Evolutionary conservation across 2,888 invertebrate species (phyloP).

Genomic region (Xanthostigma xanthostigma): DNA sequence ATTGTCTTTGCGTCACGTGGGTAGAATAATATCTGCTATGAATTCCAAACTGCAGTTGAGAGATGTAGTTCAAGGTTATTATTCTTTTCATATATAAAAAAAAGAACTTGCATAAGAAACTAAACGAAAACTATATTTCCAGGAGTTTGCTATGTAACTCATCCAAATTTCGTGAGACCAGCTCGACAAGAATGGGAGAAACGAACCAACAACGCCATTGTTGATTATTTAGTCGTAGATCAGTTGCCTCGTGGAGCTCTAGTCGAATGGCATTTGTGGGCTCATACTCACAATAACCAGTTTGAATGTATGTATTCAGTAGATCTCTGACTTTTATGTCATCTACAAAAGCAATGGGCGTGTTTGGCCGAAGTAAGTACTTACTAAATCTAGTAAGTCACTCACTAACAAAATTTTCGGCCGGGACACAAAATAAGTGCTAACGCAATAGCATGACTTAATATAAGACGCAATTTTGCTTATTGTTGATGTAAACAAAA

Average conservation of each 20-base stretch:
- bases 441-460: too few relatives aligned
- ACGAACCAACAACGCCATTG: slow-evolving; percentile 71
- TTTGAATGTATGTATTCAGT: slow-evolving; percentile 59
- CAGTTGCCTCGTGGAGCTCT: slow-evolving; percentile 64
- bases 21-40: slow-evolving; percentile 67
- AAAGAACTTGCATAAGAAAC: neutral
- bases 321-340: neutral
- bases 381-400: too few relatives aligned
- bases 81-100: neutral
- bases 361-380: too few relatives aligned
- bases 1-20: slow-evolving; percentile 69
- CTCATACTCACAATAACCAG: slow-evolving; percentile 71
- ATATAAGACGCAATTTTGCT: too few relatives aligned
- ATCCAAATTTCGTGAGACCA: slow-evolving; percentile 50
- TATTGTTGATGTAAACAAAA: too few relatives aligned
- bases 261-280: slow-evolving; percentile 91
- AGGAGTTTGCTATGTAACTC: slow-evolving; percentile 77
- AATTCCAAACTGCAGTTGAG: slow-evolving; percentile 62
- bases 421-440: too few relatives aligned
- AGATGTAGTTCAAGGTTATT: slow-evolving; percentile 58
- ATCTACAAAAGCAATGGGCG: too few relatives aligned
- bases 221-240: slow-evolving; percentile 73
- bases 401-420: too few relatives aligned
- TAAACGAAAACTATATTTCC: slow-evolving; percentile 18
- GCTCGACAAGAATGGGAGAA: slow-evolving; percentile 71